Percentiles rank a stretch among this genome's conserved stretches.
Evolutionary conservation across 64 coral and sea anemone species (phyloP).

Genomic region (Platygyra sinensis): DNA sequence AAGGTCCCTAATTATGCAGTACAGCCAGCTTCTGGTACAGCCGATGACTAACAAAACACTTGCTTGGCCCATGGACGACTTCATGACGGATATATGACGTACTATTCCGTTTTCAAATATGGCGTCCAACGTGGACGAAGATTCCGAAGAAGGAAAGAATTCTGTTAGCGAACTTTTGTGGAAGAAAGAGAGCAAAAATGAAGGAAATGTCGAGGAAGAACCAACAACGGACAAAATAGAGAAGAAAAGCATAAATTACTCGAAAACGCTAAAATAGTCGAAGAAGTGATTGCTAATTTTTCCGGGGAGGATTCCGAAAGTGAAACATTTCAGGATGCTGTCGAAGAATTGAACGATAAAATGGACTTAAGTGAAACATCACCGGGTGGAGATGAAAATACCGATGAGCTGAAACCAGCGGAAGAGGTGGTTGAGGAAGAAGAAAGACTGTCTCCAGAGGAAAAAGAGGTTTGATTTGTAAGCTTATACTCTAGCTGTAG

Average conservation of each 20-base stretch:
- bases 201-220: background rate
- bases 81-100: background rate
- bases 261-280: conserved; percentile 25
- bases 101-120: conserved; percentile 48
- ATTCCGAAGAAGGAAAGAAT: conserved; percentile 9
- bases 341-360: conserved; percentile 44
- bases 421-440: conserved; percentile 47
- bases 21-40: too few species aligned
- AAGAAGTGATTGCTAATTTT: conserved; percentile 33
- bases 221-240: background rate
- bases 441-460: conserved; percentile 44
- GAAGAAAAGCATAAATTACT: conserved; percentile 16
- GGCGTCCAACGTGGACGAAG: conserved; percentile 66
- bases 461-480: conserved; percentile 65
- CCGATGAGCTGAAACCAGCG: conserved; percentile 1
- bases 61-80: too few species aligned
- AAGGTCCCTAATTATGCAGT: too few species aligned
- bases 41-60: too few species aligned
- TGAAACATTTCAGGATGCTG: conserved; percentile 68
- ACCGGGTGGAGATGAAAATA: background rate
- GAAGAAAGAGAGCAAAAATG: background rate
- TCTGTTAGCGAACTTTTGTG: background rate
- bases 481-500: too few species aligned
- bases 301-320: conserved; percentile 56
- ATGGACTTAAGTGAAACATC: conserved; percentile 26